Conservation (phyloP, 2,113 vertebrate genomes). For the Eclectus roratus region DNA sequence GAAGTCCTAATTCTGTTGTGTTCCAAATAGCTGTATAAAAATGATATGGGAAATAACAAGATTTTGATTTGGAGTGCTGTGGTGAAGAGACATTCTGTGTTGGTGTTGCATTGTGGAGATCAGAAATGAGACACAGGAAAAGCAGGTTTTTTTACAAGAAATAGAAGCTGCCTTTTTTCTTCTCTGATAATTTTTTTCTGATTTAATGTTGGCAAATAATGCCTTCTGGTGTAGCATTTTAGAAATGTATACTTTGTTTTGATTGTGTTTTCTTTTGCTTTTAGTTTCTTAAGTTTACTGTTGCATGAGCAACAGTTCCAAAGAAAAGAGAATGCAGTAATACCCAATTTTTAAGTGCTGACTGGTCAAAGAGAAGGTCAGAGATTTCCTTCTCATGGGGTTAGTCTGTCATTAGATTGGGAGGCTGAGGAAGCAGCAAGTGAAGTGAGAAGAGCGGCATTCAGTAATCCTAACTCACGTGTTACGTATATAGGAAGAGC, state of each 20-base stretch:
- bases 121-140: neutral
- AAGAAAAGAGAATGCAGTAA: neutral
- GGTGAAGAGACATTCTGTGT: neutral
- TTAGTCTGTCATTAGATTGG: neutral
- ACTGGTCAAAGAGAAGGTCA: neutral
- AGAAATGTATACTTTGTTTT: neutral
- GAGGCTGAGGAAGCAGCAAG: neutral
- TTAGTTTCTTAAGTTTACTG: neutral
- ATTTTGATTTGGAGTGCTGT: neutral
- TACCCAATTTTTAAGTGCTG: neutral
- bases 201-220: neutral
- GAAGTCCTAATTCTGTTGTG: neutral
- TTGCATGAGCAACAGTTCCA: neutral
- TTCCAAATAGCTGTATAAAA: neutral
- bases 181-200: neutral
- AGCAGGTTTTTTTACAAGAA: neutral
- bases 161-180: neutral
- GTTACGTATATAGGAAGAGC: neutral
- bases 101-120: neutral
- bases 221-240: neutral
- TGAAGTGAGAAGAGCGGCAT: neutral
- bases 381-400: neutral
- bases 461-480: neutral
- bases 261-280: neutral
- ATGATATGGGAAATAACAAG: neutral